Conservation (phyloP, 2,113 vertebrate genomes). For the Eidolon helvum region DNA sequence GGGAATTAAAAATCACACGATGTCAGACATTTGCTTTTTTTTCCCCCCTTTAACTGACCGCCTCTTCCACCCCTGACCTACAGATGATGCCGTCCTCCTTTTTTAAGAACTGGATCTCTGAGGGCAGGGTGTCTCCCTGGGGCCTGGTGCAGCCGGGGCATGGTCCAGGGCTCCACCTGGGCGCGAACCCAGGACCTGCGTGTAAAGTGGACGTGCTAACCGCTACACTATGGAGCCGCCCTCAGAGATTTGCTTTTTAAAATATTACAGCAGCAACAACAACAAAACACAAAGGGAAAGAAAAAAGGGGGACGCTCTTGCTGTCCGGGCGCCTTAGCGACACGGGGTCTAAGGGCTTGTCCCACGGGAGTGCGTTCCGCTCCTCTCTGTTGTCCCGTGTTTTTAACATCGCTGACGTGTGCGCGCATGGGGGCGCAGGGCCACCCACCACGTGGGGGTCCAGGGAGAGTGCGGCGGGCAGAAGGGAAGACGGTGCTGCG, state of each 20-base stretch:
- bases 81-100: no score
- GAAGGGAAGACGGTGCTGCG: neutral
- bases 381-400: neutral
- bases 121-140: no score
- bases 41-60: no score
- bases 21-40: neutral
- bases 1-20: neutral
- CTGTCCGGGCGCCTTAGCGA: neutral
- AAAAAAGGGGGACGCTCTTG: neutral
- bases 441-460: neutral
- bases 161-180: no score
- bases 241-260: slow-evolving; percentile 15
- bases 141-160: no score
- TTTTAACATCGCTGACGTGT: neutral
- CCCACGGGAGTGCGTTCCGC: neutral
- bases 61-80: no score
- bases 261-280: neutral
- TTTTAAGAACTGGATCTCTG: no score
- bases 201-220: no score
- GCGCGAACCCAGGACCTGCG: no score
- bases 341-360: neutral
- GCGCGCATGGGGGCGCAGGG: neutral
- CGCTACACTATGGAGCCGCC: no score
- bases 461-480: neutral
- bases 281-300: neutral